Base-by-base conservation (phyloP, 2,888 invertebrate species). In the Chaetoderma sp. region DNA sequence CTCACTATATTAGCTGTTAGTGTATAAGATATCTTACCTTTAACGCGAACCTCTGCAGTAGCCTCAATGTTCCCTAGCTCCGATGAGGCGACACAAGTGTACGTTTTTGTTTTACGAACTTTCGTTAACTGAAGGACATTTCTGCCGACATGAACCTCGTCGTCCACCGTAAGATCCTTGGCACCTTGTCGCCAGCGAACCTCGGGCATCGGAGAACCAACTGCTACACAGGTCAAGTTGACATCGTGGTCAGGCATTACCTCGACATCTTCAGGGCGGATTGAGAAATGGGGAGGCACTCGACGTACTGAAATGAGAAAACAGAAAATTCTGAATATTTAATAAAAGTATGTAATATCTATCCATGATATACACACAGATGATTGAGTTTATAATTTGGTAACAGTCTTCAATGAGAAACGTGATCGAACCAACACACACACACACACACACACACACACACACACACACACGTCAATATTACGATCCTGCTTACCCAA, bases 191-290 rank as follows among this genome's bases (percentile, higher is more conserved):
- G 39, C 88, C 88, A 89, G 87, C 95, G 96, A 60, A 99, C 97
- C 78, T 92, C 93, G 1, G 98, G 99, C 97, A 98, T 97, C 5
- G 98, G 98, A 0, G 98, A 95, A 23, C 99, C 98, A 32, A 95
- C 94, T 10, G 98, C 98, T 61, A 97, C 96, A 87, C 99, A 99
- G 63, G 96, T 96, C 73, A 99, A 89, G 86, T 95, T 98, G 76
- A 98, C 89, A 83, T 93, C 93, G 0, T 93, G 93, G 16, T 96
- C 96, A 56, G 96, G 90, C 91, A 94, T 94, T 59, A 98, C 96
- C 84, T 96, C 95, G 74, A 92, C 93, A 57, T 92, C 88, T 45
- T 94, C 93, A 67, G 98, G 96, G 23, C 94, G 94, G 71, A 94
- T 94, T 16, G 97, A 95, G 88, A 99, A 99, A 83, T 94, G 94